phyloP scores from a whole-genome alignment of 1,140 invertebrate genomes.

The Wiebesia pumilae region DNA sequence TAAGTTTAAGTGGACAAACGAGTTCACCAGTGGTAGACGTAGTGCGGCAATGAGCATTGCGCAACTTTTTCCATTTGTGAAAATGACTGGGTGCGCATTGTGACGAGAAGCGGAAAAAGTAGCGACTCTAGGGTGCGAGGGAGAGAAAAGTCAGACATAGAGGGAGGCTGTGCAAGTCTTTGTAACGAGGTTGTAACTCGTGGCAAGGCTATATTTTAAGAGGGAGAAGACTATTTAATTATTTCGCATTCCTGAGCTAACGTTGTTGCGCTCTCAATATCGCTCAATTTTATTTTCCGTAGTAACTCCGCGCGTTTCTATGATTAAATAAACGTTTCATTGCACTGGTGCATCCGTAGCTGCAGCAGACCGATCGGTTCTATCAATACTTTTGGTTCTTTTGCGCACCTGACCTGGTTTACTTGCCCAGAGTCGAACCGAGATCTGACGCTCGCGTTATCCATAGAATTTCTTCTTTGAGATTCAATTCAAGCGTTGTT shows the following conservation, averaged over 20 bases:
- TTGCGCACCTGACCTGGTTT: conserved; percentile 34
- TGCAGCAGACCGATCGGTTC: not conserved
- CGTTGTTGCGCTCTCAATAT: not conserved
- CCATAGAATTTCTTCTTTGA: not conserved
- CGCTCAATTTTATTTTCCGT: not conserved
- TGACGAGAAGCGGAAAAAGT: not conserved
- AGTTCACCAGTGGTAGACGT: not conserved
- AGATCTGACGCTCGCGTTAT: not conserved
- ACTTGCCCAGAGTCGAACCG: not conserved
- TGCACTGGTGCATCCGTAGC: not conserved
- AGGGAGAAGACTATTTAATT: conserved; percentile 4
- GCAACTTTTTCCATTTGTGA: conserved; percentile 43
- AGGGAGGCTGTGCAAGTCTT: not conserved
- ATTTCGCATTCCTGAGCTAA: not conserved
- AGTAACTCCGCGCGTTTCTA: not conserved
- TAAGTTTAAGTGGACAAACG: not conserved
- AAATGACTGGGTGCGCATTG: not conserved
- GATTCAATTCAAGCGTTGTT: not conserved
- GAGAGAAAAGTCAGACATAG: not conserved
- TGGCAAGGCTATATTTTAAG: not conserved
- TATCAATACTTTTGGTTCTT: not conserved
- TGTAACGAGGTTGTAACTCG: conserved; percentile 13
- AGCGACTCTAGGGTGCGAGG: not conserved
- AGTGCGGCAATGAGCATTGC: conserved; percentile 14
- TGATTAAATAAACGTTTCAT: conserved; percentile 26